phyloP scores from a whole-genome alignment of 2,797 vertebrate species.

The Parotocinclus haroldoi region DNA sequence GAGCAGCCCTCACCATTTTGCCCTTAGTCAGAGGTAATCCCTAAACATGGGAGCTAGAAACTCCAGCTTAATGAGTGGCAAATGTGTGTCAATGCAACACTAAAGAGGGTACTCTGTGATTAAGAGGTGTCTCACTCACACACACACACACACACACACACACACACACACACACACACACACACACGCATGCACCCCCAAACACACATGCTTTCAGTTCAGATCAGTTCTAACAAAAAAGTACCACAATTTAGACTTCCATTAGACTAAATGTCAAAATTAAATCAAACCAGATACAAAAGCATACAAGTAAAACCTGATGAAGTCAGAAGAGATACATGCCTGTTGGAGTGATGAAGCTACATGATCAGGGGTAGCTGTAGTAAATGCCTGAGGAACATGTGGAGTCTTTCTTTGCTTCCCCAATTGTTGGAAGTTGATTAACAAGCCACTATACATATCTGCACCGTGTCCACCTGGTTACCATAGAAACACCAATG shows the following conservation, averaged over 20 bases:
- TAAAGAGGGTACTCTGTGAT: conserved; percentile 21
- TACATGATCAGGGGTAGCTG: conserved; percentile 25
- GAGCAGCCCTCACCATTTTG: conserved; percentile 22
- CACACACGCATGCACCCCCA: neutral
- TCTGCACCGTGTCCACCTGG: conserved; percentile 31
- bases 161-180: neutral
- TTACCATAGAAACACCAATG: conserved; percentile 38
- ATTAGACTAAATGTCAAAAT: neutral
- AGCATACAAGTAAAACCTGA: conserved; percentile 3
- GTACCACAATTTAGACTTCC: neutral
- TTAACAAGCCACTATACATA: conserved; percentile 23
- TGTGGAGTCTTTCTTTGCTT: conserved; percentile 24
- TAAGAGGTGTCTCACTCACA: neutral
- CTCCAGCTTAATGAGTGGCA: conserved; percentile 27
- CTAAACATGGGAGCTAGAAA: conserved; percentile 14
- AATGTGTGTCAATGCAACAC: conserved; percentile 31
- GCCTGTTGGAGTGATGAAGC: conserved; percentile 26
- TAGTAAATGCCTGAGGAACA: conserved; percentile 20
- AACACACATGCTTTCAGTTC: too few relatives aligned
- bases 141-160: neutral
- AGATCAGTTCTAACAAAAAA: neutral
- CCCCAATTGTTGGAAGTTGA: conserved; percentile 25
- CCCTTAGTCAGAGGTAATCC: conserved; percentile 25
- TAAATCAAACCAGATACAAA: neutral
- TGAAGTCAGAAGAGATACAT: conserved; percentile 6